phyloP scores from a whole-genome alignment of 1,140 invertebrate species.

The Halyomorpha halys region DNA sequence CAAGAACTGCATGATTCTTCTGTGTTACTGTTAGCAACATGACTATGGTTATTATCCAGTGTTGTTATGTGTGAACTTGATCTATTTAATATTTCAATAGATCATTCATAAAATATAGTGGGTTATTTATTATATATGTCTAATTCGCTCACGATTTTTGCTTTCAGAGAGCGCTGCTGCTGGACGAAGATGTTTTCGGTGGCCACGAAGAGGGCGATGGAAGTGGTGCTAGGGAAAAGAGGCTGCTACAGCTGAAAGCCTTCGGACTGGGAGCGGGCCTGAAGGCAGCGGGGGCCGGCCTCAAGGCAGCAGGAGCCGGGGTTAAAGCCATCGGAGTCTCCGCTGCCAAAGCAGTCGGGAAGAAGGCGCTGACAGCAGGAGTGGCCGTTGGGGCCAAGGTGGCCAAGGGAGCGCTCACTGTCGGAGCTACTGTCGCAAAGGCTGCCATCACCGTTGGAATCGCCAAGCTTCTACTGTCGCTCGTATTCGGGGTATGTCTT shows the following conservation, averaged over 20 bases:
- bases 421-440: constrained; percentile 26
- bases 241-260: constrained; percentile 20
- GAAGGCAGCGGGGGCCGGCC: not conserved
- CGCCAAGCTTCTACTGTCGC: constrained; percentile 25
- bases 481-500: constrained; percentile 28
- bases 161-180: not conserved
- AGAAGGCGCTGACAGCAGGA: constrained; percentile 22
- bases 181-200: constrained; percentile 26
- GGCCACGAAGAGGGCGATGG: constrained; percentile 21
- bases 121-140: too few relatives aligned
- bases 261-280: not conserved
- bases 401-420: constrained; percentile 23
- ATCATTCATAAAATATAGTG: too few relatives aligned
- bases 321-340: not conserved
- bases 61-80: too few relatives aligned
- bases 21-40: too few relatives aligned
- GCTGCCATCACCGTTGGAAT: constrained; percentile 28
- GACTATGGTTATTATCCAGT: too few relatives aligned
- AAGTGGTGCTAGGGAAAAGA: constrained; percentile 23
- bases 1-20: too few relatives aligned
- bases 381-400: constrained; percentile 20
- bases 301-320: not conserved
- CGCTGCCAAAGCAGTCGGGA: constrained; percentile 23
- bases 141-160: too few relatives aligned
- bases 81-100: too few relatives aligned